These are phyloP conservation scores for Habrosyne pyritoides DNA, from an alignment of 2,888 invertebrate species.

Conservation along the genomic window DNA sequence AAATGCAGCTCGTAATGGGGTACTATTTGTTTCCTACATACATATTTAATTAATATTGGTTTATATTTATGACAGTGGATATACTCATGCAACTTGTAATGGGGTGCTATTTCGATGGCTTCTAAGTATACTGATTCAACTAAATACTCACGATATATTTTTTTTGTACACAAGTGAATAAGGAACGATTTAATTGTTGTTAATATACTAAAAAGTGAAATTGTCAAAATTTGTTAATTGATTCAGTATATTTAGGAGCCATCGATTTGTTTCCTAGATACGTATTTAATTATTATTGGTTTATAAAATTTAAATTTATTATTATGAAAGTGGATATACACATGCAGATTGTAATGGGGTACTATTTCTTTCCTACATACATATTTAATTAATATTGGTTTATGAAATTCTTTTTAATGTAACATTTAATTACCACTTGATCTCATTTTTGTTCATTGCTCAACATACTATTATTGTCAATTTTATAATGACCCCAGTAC, in stretches of 20 bases:
- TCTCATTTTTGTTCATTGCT: conserved; percentile 36
- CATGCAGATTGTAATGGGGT: background rate
- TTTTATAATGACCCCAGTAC: conserved; percentile 29
- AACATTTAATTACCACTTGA: conserved; percentile 11
- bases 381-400: background rate
- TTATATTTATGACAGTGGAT: no score
- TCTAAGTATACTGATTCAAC: no score
- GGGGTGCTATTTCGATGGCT: no score
- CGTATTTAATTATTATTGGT: no score
- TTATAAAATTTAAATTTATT: background rate
- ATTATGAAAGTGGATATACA: background rate
- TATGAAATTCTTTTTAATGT: conserved; percentile 2
- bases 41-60: background rate
- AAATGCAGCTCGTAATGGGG: background rate
- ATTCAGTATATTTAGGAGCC: no score
- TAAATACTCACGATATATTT: no score
- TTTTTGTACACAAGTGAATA: no score
- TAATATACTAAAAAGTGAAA: no score
- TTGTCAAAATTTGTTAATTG: no score
- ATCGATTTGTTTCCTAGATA: no score
- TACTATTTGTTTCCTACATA: background rate
- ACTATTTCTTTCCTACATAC: background rate
- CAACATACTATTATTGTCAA: conserved; percentile 27
- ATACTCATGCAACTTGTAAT: no score
- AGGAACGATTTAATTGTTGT: no score